These are phyloP conservation scores for Caenorhabditis panamensis DNA, from an alignment of 2,888 invertebrate species.

Conservation along the genomic window DNA sequence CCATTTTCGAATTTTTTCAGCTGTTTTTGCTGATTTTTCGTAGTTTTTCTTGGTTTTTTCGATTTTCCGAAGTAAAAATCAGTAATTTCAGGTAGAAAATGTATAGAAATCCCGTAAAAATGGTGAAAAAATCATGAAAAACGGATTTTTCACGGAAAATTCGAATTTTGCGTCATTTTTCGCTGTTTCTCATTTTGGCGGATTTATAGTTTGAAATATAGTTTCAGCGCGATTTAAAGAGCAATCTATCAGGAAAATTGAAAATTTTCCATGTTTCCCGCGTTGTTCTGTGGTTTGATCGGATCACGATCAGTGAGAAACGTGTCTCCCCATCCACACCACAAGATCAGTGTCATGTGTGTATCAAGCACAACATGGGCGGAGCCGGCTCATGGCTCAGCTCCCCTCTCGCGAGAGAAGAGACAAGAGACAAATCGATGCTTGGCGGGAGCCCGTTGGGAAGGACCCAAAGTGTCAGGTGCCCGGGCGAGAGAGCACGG, in stretches of 20 bases:
- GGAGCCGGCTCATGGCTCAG: conserved; percentile 5
- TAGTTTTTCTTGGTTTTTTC: neutral
- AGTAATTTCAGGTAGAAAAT: neutral
- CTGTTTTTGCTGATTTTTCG: neutral
- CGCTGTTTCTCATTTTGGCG: neutral
- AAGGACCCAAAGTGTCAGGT: conserved; percentile 33
- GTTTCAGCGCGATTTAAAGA: neutral
- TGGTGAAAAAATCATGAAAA: neutral
- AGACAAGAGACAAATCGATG: conserved; percentile 10
- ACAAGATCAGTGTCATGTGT: conserved; percentile 2
- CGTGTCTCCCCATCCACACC: conserved; percentile 2
- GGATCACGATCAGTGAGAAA: conserved; percentile 10
- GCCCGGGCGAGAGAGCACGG: neutral
- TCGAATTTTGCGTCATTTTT: neutral
- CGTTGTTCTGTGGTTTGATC: conserved; percentile 19
- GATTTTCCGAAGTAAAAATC: neutral
- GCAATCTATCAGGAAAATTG: too few species aligned
- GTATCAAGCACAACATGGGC: conserved; percentile 31
- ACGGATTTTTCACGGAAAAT: neutral
- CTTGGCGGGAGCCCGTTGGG: neutral
- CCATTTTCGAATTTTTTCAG: neutral
- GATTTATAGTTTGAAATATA: neutral
- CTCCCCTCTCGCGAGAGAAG: too few species aligned
- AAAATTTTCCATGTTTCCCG: too few species aligned
- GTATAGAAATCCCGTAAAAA: neutral